These are phyloP conservation scores for Luidia sarsii DNA, from an alignment of 53 echinoderm and acorn worm species.

Conservation along the genomic window DNA sequence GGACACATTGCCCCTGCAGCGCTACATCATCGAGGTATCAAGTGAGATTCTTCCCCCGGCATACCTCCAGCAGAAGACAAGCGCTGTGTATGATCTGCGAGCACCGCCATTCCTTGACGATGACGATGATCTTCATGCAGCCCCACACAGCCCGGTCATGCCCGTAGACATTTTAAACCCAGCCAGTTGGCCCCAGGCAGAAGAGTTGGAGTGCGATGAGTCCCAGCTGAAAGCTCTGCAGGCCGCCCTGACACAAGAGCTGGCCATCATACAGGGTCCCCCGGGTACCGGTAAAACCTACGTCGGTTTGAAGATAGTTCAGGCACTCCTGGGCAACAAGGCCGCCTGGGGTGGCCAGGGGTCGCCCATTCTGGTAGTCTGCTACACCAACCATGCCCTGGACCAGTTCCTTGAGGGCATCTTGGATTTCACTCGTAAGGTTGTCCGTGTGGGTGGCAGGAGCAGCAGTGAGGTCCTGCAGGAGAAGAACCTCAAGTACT, in stretches of 20 bases:
- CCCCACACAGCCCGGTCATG: not conserved
- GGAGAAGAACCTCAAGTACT: slow-evolving; percentile 51
- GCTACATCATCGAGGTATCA: slow-evolving; percentile 66
- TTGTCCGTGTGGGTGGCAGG: slow-evolving; percentile 84
- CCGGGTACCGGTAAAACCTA: slow-evolving; percentile 94
- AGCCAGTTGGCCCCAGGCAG: slow-evolving; percentile 49
- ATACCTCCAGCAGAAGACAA: slow-evolving; percentile 45
- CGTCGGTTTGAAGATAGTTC: slow-evolving; percentile 82
- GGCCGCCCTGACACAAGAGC: slow-evolving; percentile 76
- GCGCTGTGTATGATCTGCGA: slow-evolving; percentile 58
- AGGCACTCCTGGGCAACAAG: slow-evolving; percentile 73
- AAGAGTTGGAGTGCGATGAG: slow-evolving; percentile 50
- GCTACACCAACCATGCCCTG: slow-evolving; percentile 95
- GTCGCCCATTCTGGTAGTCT: slow-evolving; percentile 80
- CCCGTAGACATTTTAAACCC: not conserved
- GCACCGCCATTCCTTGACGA: not conserved
- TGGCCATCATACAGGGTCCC: slow-evolving; percentile 92
- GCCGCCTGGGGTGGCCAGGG: slow-evolving; percentile 21
- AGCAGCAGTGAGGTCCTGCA: slow-evolving; percentile 69
- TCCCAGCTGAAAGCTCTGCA: slow-evolving; percentile 68
- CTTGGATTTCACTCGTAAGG: slow-evolving; percentile 16
- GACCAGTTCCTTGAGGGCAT: slow-evolving; percentile 98
- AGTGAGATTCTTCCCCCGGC: slow-evolving; percentile 39
- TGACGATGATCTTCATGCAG: not conserved
- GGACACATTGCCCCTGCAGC: slow-evolving; percentile 61